A percentile compares a stretch with the other conserved stretches of the same genome.
These are phyloP conservation scores for Cydia amplana DNA, from an alignment of 1,140 invertebrate species.

Conservation along the genomic window DNA sequence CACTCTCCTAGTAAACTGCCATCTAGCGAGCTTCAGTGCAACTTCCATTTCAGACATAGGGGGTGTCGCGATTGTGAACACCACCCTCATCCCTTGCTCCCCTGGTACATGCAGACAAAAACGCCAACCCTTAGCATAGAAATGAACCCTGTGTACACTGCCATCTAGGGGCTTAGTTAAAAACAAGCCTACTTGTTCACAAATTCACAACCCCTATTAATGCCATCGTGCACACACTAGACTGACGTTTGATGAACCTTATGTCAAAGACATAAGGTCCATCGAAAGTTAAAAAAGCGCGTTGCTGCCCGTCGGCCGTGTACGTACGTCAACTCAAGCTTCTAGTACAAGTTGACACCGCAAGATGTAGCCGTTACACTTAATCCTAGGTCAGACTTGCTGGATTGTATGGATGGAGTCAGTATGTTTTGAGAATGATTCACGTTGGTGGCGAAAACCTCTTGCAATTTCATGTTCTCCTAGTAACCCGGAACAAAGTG, in stretches of 20 bases:
- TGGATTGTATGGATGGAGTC: background rate
- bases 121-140: constrained; percentile 31
- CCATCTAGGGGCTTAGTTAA: constrained; percentile 8
- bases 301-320: too few relatives aligned
- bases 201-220: background rate
- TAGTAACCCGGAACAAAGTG: constrained; percentile 26
- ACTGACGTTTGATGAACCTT: too few relatives aligned
- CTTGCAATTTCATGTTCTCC: background rate
- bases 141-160: constrained; percentile 28
- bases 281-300: too few relatives aligned
- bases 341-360: background rate
- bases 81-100: background rate
- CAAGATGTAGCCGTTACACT: background rate
- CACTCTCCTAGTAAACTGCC: background rate
- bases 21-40: constrained; percentile 1
- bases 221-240: too few relatives aligned
- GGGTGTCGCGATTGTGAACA: background rate
- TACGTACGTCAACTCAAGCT: background rate
- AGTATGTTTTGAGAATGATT: background rate
- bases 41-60: background rate
- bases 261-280: too few relatives aligned
- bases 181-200: background rate
- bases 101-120: constrained; percentile 17
- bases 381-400: background rate
- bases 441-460: background rate